Conservation (phyloP, 2,797 vertebrate genomes). For the Eulemur rubriventer region DNA sequence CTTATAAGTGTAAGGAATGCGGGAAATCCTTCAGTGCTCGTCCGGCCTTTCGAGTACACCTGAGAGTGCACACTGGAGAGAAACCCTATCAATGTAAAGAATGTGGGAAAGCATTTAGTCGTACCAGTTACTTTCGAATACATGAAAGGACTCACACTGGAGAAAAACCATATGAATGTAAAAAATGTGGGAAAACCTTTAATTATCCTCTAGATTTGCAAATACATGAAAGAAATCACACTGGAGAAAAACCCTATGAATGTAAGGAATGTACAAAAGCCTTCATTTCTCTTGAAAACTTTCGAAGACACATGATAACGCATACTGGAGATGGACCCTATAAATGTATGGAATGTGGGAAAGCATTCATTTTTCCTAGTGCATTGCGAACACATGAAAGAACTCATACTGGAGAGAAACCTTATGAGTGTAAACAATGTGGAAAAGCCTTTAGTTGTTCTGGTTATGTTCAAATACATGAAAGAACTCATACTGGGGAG, state of each 20-base stretch:
- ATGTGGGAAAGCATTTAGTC: slow-evolving; percentile 51
- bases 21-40: slow-evolving; percentile 33
- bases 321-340: slow-evolving; percentile 24
- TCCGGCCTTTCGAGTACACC: not conserved
- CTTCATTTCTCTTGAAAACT: slow-evolving; percentile 21
- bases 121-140: not conserved
- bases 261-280: slow-evolving; percentile 28
- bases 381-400: not conserved
- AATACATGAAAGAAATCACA: slow-evolving; percentile 36
- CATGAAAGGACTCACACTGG: slow-evolving; percentile 44
- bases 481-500: slow-evolving; percentile 50
- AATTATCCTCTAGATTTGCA: slow-evolving; percentile 33
- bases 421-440: slow-evolving; percentile 25
- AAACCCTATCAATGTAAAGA: slow-evolving; percentile 35
- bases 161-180: slow-evolving; percentile 33
- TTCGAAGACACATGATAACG: slow-evolving; percentile 20
- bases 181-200: slow-evolving; percentile 43
- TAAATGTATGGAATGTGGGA: slow-evolving; percentile 27
- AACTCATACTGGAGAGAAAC: slow-evolving; percentile 50
- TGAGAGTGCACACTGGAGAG: slow-evolving; percentile 37
- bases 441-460: slow-evolving; percentile 51
- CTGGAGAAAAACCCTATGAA: slow-evolving; percentile 14
- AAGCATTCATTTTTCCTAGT: slow-evolving; percentile 51
- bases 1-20: slow-evolving; percentile 28
- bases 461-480: slow-evolving; percentile 32